A percentile compares a stretch with the other conserved stretches of the same genome.
phyloP scores from a whole-genome alignment of 2,797 vertebrate species.

The Amblyraja radiata region DNA sequence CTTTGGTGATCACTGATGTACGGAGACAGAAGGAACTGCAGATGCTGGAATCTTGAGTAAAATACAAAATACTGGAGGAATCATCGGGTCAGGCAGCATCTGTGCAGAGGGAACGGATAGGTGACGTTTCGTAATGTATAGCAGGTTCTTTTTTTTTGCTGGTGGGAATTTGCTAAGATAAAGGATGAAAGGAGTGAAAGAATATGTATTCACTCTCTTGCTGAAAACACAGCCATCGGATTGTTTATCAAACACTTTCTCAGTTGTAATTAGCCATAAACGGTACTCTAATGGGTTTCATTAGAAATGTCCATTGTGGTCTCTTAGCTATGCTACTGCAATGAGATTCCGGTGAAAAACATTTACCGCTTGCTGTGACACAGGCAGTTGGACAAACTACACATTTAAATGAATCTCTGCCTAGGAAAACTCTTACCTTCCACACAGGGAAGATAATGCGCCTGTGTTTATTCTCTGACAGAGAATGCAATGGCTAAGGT shows the following conservation, averaged over 20 bases:
- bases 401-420: conserved; percentile 32
- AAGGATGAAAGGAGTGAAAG: conserved; percentile 10
- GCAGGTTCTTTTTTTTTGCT: conserved; percentile 6
- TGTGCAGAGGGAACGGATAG: too few relatives aligned
- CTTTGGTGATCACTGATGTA: too few relatives aligned
- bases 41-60: too few relatives aligned
- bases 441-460: background rate
- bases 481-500: background rate
- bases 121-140: background rate
- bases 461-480: background rate
- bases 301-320: conserved; percentile 29
- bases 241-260: conserved; percentile 33
- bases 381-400: conserved; percentile 18
- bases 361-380: conserved; percentile 30
- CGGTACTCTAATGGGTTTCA: conserved; percentile 34
- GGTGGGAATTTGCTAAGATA: background rate
- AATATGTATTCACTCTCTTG: background rate
- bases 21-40: too few relatives aligned
- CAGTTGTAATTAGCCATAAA: conserved; percentile 34
- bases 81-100: too few relatives aligned
- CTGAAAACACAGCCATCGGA: background rate
- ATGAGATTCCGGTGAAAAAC: conserved; percentile 27
- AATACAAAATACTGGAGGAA: too few relatives aligned
- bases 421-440: conserved; percentile 1
- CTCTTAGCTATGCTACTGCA: conserved; percentile 25